Percentiles rank a stretch among this genome's conserved stretches.
phyloP scores from a whole-genome alignment of 2,888 invertebrate genomes.

The Choristoneura rosaceana region DNA sequence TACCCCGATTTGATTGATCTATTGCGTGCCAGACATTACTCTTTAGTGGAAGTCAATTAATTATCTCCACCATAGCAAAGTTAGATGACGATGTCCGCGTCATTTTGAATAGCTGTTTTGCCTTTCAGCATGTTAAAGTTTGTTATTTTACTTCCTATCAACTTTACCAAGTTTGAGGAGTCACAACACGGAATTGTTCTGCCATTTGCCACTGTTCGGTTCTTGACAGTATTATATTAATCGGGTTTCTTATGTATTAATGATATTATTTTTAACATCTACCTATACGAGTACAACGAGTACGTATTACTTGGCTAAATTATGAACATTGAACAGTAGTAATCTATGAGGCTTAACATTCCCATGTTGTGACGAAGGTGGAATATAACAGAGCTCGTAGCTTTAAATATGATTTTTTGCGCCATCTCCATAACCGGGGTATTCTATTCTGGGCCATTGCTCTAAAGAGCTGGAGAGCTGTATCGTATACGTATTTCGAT shows the following conservation, averaged over 20 bases:
- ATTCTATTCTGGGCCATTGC: not conserved
- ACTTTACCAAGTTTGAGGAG: not conserved
- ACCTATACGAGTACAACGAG: too few species aligned
- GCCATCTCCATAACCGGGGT: not conserved
- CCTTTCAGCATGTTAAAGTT: not conserved
- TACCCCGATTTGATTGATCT: constrained; percentile 12
- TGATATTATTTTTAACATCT: too few species aligned
- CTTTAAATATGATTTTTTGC: constrained; percentile 1
- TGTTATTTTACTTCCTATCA: not conserved
- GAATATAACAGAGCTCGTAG: not conserved
- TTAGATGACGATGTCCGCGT: not conserved
- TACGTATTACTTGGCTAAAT: too few species aligned
- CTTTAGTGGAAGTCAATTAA: constrained; percentile 7
- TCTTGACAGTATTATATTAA: too few species aligned
- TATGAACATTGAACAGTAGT: too few species aligned
- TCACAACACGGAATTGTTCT: too few species aligned
- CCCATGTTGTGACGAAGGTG: too few species aligned
- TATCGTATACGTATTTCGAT: not conserved
- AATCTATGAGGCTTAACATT: too few species aligned
- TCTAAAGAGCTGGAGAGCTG: not conserved
- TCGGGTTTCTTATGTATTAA: too few species aligned
- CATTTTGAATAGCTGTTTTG: not conserved
- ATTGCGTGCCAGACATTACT: constrained; percentile 8
- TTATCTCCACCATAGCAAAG: constrained; percentile 3
- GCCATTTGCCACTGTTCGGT: too few species aligned